Evolutionary conservation across 2,113 vertebrate genomes (phyloP).

Genomic region (Lagopus leucura): DNA sequence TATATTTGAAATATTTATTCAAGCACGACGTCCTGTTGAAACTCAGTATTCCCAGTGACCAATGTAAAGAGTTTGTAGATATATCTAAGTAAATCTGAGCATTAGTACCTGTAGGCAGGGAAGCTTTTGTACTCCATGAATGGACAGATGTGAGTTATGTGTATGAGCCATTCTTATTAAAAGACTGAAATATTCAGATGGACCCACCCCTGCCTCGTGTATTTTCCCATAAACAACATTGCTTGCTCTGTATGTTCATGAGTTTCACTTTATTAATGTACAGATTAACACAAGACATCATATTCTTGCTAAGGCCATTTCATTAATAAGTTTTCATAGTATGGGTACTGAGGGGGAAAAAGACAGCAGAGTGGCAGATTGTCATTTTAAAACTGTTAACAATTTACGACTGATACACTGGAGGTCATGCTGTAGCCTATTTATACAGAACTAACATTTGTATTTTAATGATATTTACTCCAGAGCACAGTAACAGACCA

Average conservation of each 20-base stretch:
- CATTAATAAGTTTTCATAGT: slow-evolving; percentile 18
- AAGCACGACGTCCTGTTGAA: neutral
- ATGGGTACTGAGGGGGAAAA: neutral
- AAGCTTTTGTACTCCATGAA: neutral
- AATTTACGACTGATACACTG: slow-evolving; percentile 51
- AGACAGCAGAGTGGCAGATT: neutral
- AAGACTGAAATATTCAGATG: neutral
- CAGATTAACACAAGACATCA: slow-evolving; percentile 76
- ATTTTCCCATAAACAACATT: neutral
- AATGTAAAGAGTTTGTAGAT: slow-evolving; percentile 10
- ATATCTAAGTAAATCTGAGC: slow-evolving; percentile 27
- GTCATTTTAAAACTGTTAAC: slow-evolving; percentile 15
- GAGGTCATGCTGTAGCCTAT: slow-evolving; percentile 77
- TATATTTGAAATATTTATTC: slow-evolving; percentile 63
- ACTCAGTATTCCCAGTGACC: neutral
- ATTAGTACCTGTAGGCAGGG: neutral
- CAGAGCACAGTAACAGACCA: slow-evolving; percentile 12
- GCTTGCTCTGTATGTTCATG: neutral
- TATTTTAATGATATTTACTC: slow-evolving; percentile 2
- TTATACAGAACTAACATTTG: slow-evolving; percentile 23
- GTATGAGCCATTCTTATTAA: slow-evolving; percentile 49
- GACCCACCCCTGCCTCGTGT: neutral
- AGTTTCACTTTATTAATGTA: slow-evolving; percentile 86
- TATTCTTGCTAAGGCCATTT: slow-evolving; percentile 64
- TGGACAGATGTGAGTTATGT: neutral